Base-by-base conservation (phyloP, 2,888 invertebrate species). In the Limenitis arthemis region DNA sequence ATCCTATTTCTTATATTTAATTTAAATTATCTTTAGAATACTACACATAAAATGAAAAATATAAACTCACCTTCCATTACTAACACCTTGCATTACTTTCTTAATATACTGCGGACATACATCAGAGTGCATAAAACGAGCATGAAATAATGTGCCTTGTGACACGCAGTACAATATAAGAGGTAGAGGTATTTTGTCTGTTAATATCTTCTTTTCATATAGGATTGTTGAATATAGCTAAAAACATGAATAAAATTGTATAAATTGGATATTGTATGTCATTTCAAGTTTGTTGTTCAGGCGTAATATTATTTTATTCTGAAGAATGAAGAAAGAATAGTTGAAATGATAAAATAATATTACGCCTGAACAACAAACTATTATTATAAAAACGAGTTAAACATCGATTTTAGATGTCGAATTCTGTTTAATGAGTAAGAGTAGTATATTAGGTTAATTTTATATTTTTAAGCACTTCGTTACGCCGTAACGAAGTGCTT, bases 41-140 rank as follows among this genome's bases (percentile, higher is more conserved):
- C n/a, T n/a, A n/a, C n/a, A n/a, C 20, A 20, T 20, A 20, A 4
- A 20, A 20, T 43, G 33, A 33, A 5, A 34, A 8, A 40, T 8
- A 40, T 42, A 36, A 9, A 44, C 81, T 68, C 67, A 89, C 89
- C 75, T 63, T 63, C 85, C 82, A 63, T 79, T 77, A 40, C 85
- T 84, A 34, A 83, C 76, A 41, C 69, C 66, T 43, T 66, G 73
- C 59, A 86, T 75, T 42, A 88, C 75, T 51, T 86, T 88, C 49
- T 75, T 62, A 28, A 88, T 77, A 59, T 89, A 89, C 32, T 68
- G 66, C 0, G 89, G 88, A 54, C 88, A 87, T 1, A 76, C 75
- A 0, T 86, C 80, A 0, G 79, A 69, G 49, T 82, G 77, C 64
- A 87, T 66, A 40, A 86, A 67, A n/a, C 87, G 72, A 0, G 86